Evolutionary conservation across 1,140 invertebrate genomes (phyloP), one percentile per base, ranked within the genome.

Genomic region (Holcopasites calliopsidis): DNA sequence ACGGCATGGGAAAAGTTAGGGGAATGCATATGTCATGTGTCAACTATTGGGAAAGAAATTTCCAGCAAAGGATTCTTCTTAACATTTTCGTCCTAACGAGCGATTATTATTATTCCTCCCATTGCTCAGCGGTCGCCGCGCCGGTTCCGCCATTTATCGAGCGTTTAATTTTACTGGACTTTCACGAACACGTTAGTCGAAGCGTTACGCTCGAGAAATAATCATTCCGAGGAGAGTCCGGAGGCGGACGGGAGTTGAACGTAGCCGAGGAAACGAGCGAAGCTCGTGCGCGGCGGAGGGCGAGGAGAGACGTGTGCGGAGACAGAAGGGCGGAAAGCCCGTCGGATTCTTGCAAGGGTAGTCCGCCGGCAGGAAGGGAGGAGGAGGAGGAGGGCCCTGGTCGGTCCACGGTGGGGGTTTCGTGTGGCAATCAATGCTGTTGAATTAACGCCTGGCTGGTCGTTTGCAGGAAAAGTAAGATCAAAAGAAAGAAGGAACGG

Each of bases 401-500:
- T 40, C 64, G 38, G 50, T 44, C 35, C 13, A 10, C 49, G 62
- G 68, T 71, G 83, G 83, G 84, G 84, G 84, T 85, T 87, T 88
- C 89, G 88, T 88, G 89, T 88, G 88, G 89, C 90, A 91, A 91
- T 91, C 90, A 91, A 91, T 91, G 90, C 90, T 86, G 88, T 88
- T 90, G 90, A 91, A 91, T 91, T 91, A 91, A 91, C 90, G 90
- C 90, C 90, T 89, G 89, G 87, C 88, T 91, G 89, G 86, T 85
- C 90, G 90, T 90, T 91, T 90, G 90, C 85, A 87, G 88, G 87
- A 90, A 76, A 87, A 91, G 90, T 88, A 90, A 91, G 90, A 91
- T 91, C 91, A 91, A 91, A 91, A 91, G 90, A 89, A 91, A 86
- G 85, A 90, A 91, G 88, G 90, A 91, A 91, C 89, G 88, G 90